Evolutionary conservation across 53 echinoderm and acorn worm species (phyloP).

Genomic region (Holothuria leucospilota): DNA sequence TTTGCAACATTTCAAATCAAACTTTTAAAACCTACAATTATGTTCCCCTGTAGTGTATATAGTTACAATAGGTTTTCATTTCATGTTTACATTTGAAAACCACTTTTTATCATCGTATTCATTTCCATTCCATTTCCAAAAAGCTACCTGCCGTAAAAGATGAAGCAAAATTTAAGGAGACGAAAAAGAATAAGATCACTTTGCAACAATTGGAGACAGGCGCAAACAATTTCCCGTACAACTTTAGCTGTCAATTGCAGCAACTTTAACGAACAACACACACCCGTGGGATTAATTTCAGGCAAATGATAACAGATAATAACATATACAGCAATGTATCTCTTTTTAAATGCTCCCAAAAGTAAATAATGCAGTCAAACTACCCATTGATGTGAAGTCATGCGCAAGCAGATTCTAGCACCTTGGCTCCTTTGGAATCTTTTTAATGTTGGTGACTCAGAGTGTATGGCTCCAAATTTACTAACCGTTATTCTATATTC

Average conservation of each 20-base stretch:
- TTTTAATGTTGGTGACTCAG: constrained; percentile 40
- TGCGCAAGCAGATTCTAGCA: constrained; percentile 30
- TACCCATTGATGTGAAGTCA: constrained; percentile 39
- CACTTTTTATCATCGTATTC: no score
- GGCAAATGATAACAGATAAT: constrained; percentile 19
- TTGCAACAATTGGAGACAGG: no score
- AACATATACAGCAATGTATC: constrained; percentile 30
- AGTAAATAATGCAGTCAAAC: constrained; percentile 38
- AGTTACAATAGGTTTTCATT: no score
- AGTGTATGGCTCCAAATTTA: constrained; percentile 23
- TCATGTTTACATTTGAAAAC: no score
- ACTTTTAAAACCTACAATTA: no score
- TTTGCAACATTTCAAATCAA: no score
- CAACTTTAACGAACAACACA: neutral
- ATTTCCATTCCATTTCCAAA: no score
- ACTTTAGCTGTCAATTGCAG: constrained; percentile 24
- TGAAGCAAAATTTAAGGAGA: no score
- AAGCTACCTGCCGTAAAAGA: no score
- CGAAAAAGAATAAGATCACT: no score
- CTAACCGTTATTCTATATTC: constrained; percentile 45
- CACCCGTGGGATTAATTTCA: constrained; percentile 26
- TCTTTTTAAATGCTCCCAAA: constrained; percentile 23
- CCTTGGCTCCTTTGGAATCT: neutral
- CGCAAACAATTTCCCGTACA: constrained; percentile 4
- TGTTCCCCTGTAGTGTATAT: no score